Conservation (phyloP, 2,888 invertebrate genomes). For the Lutraria lutraria region DNA sequence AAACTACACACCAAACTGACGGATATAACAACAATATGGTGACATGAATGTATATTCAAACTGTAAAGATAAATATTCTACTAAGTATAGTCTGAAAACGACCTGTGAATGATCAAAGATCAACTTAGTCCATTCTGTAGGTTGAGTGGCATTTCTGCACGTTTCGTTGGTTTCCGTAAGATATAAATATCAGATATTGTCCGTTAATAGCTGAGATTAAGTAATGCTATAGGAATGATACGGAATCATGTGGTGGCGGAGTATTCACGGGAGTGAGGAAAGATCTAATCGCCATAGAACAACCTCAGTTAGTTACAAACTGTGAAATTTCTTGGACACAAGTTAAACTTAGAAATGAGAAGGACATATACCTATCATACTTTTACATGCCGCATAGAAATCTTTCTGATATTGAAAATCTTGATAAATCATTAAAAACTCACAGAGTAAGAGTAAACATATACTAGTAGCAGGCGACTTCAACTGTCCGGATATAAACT, state of each 20-base stretch:
- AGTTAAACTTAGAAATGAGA: slow-evolving; percentile 49
- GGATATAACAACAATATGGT: no score
- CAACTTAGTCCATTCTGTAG: no score
- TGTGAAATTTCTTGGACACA: slow-evolving; percentile 60
- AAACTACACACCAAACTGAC: no score
- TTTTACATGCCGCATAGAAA: slow-evolving; percentile 58
- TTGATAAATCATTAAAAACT: slow-evolving; percentile 22
- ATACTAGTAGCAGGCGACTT: slow-evolving; percentile 32
- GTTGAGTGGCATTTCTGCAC: no score
- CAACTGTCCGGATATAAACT: slow-evolving; percentile 48
- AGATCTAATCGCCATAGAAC: slow-evolving; percentile 49
- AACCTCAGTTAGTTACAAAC: slow-evolving; percentile 53
- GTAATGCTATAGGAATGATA: slow-evolving; percentile 58
- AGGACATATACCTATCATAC: slow-evolving; percentile 44
- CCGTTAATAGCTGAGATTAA: no score
- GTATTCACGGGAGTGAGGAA: slow-evolving; percentile 56
- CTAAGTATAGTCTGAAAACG: no score
- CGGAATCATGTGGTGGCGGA: slow-evolving; percentile 55
- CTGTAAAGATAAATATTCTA: no score
- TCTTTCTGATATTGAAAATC: slow-evolving; percentile 27
- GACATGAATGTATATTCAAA: no score
- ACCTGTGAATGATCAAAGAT: no score
- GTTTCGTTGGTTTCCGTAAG: no score
- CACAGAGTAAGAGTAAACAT: slow-evolving; percentile 14
- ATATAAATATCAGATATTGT: no score